Evolutionary conservation across 2,888 invertebrate species (phyloP), one percentile per base, ranked within the genome.

Genomic region (Hypomecis punctinalis): DNA sequence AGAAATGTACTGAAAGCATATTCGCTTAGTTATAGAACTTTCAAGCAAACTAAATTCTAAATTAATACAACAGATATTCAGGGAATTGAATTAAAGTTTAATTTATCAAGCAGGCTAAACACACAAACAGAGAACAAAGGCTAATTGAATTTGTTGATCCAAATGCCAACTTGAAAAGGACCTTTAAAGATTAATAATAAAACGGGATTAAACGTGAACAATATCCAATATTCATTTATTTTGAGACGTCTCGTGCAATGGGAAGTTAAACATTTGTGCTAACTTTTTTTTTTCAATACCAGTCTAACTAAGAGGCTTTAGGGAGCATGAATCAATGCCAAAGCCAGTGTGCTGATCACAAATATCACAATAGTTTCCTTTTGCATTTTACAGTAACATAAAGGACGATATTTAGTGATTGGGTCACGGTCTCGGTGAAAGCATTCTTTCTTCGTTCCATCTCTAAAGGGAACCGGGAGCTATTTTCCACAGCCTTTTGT

Each of bases 81-180:
- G 42, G 62, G 58, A 58, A 66, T 48, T 58, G 54, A 67, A 63
- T 62, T 56, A 39, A 63, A 67, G 62, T 64, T 65, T 53, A 61
- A 73, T 62, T 67, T 63, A 71, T 71, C 63, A 72, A 69, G 66
- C 67, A 67, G 39, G 56, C 43, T 57, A 61, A 69, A 61, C 56
- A 55, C 54, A 55, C 55, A 68, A 64, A 72, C 66, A 64, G 55
- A 64, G 64, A 74, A 70, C 71, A 74, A 76, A 76, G 68, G 74
- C 71, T 76, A 76, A 77, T 80, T 75, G 69, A 76, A 78, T 77
- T 73, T 72, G 70, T 77, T 74, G 71, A 71, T 71, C 70, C 73
- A 70, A 78, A 72, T 62, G 69, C 71, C 71, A 74, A 75, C 61
- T 74, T 70, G 57, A 64, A 45, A 65, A 67, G 68, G 69, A 72